These are phyloP conservation scores for Harpalus rubripes DNA, from an alignment of 2,888 invertebrate species.

Conservation along the genomic window DNA sequence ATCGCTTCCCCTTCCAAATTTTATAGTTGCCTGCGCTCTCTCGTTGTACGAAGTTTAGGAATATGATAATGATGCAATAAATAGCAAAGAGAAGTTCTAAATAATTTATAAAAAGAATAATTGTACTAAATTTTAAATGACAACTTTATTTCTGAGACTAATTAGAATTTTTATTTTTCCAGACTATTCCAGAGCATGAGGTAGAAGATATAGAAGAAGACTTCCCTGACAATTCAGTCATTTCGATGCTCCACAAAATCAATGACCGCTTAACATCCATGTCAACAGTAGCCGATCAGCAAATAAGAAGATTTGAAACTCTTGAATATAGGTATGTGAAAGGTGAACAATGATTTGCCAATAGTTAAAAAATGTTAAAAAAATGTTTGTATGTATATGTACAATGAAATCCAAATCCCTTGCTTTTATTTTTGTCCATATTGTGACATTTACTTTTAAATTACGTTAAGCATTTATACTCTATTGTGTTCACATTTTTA, in stretches of 20 bases:
- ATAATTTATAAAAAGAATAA: too few relatives aligned
- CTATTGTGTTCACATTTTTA: conserved; percentile 13
- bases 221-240: conserved; percentile 34
- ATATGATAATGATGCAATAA: too few relatives aligned
- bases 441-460: conserved; percentile 29
- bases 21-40: too few relatives aligned
- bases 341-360: neutral
- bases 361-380: neutral
- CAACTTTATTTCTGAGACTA: neutral
- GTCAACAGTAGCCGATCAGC: conserved; percentile 48
- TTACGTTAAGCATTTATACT: neutral
- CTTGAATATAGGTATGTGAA: conserved; percentile 57
- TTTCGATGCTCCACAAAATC: conserved; percentile 53
- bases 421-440: neutral
- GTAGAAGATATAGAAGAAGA: conserved; percentile 43
- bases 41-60: too few relatives aligned
- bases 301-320: conserved; percentile 55
- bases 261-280: conserved; percentile 50
- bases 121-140: neutral
- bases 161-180: neutral
- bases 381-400: neutral
- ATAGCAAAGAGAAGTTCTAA: too few relatives aligned
- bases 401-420: too few relatives aligned
- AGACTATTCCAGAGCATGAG: conserved; percentile 40
- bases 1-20: too few relatives aligned